phyloP scores from a whole-genome alignment of 2,888 invertebrate genomes.

The Hirtodrosophila alboralis region DNA sequence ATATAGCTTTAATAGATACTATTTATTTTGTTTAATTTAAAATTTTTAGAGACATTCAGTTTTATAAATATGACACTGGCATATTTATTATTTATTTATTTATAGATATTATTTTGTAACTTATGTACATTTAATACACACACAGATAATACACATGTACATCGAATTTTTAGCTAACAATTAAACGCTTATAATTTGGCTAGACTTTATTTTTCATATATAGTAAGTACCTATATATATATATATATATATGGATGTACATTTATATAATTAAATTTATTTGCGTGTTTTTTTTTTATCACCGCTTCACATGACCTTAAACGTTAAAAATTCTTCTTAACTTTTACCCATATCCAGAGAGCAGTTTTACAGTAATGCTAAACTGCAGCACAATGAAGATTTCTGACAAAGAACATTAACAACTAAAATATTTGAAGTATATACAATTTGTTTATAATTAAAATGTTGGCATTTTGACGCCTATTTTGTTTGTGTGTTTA shows the following conservation, averaged over 20 bases:
- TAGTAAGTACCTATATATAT: too few relatives aligned
- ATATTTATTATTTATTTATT: conserved; percentile 20
- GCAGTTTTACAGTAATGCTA: conserved; percentile 34
- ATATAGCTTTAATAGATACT: conserved; percentile 8
- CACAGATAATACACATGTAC: conserved; percentile 42
- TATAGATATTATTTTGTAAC: conserved; percentile 4
- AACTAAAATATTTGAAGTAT: conserved; percentile 16
- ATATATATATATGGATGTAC: conserved; percentile 4
- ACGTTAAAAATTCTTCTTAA: background rate
- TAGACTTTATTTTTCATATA: conserved; percentile 40
- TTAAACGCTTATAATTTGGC: conserved; percentile 65
- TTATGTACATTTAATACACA: conserved; percentile 61
- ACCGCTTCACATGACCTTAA: conserved; percentile 31
- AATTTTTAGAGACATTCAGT: conserved; percentile 28
- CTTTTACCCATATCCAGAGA: conserved; percentile 6
- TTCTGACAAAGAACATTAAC: conserved; percentile 27
- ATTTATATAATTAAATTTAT: conserved; percentile 23
- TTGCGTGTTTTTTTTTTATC: conserved; percentile 45
- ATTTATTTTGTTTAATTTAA: background rate
- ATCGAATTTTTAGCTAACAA: conserved; percentile 44
- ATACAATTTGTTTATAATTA: conserved; percentile 46
- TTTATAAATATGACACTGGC: conserved; percentile 30
- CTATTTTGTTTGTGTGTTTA: conserved; percentile 24
- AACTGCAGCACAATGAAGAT: conserved; percentile 36
- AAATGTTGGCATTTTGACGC: conserved; percentile 27